phyloP scores from a whole-genome alignment of 2,113 vertebrate genomes.

The Centrocercus urophasianus region DNA sequence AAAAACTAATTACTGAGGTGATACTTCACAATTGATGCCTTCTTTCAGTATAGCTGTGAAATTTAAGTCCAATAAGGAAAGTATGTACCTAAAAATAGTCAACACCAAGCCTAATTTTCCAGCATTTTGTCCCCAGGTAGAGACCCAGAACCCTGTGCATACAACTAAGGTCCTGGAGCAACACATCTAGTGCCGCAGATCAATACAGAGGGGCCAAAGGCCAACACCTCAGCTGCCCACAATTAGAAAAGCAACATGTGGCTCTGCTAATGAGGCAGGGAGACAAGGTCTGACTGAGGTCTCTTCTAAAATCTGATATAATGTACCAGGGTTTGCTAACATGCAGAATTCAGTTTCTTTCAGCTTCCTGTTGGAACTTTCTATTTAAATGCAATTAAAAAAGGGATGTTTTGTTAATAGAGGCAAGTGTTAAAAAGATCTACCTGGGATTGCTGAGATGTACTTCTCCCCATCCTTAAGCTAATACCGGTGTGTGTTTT shows the following conservation, averaged over 20 bases:
- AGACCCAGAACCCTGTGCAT: background rate
- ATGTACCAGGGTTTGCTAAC: background rate
- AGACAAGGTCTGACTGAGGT: background rate
- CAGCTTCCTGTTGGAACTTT: background rate
- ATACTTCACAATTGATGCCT: slow-evolving; percentile 60
- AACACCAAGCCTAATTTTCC: slow-evolving; percentile 13
- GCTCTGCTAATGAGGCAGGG: background rate
- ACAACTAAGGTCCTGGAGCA: background rate
- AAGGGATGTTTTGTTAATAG: background rate
- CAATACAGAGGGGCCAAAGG: background rate
- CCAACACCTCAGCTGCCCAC: background rate
- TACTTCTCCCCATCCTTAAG: background rate
- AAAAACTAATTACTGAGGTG: slow-evolving; percentile 54
- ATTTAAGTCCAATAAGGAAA: slow-evolving; percentile 52
- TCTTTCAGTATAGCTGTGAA: slow-evolving; percentile 24
- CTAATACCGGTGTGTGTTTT: background rate
- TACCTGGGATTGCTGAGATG: background rate
- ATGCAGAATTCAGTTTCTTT: background rate
- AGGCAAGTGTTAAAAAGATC: background rate
- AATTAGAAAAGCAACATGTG: background rate
- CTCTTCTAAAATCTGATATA: background rate
- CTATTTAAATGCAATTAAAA: background rate
- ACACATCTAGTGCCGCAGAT: background rate
- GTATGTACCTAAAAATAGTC: slow-evolving; percentile 58
- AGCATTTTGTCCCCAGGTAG: background rate